These are phyloP conservation scores for Nannoperca australis DNA, from an alignment of 2,797 vertebrate species.

Conservation along the genomic window DNA sequence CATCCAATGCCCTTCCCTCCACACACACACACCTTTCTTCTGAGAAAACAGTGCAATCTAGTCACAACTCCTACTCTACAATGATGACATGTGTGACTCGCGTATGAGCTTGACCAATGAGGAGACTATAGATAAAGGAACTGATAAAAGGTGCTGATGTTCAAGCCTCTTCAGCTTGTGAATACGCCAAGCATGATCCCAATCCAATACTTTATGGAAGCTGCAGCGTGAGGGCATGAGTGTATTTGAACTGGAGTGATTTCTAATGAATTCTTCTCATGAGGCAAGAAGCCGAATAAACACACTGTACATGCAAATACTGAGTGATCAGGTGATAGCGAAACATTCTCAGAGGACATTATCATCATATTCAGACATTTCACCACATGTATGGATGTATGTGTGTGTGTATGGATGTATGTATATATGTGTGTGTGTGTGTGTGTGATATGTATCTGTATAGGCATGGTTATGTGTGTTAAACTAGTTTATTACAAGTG, in stretches of 20 bases:
- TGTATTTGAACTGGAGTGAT: constrained; percentile 58
- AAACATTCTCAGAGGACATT: constrained; percentile 44
- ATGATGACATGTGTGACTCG: constrained; percentile 1
- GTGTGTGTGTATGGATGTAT: constrained; percentile 22
- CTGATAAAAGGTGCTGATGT: constrained; percentile 8
- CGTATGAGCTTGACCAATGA: constrained; percentile 6
- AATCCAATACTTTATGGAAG: constrained; percentile 39
- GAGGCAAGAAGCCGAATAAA: constrained; percentile 59
- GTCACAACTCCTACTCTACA: constrained; percentile 1
- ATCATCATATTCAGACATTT: constrained; percentile 53
- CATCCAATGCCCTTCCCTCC: not conserved
- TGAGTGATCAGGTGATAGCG: constrained; percentile 58
- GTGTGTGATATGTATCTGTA: constrained; percentile 1
- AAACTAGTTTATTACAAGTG: constrained; percentile 9
- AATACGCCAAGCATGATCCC: constrained; percentile 38
- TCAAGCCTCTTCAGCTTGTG: constrained; percentile 20
- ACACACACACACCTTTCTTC: not conserved
- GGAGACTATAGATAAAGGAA: constrained; percentile 6
- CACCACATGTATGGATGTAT: not conserved
- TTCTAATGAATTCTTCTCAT: constrained; percentile 64
- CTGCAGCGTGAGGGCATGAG: constrained; percentile 35
- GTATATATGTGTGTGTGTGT: not conserved
- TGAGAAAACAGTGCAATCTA: not conserved
- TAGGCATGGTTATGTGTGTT: constrained; percentile 21
- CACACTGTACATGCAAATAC: constrained; percentile 62